Percentiles rank a stretch among this genome's conserved stretches.
These are phyloP conservation scores for Pseudorectes ferrugineus DNA, from an alignment of 2,113 vertebrate species.

Conservation along the genomic window DNA sequence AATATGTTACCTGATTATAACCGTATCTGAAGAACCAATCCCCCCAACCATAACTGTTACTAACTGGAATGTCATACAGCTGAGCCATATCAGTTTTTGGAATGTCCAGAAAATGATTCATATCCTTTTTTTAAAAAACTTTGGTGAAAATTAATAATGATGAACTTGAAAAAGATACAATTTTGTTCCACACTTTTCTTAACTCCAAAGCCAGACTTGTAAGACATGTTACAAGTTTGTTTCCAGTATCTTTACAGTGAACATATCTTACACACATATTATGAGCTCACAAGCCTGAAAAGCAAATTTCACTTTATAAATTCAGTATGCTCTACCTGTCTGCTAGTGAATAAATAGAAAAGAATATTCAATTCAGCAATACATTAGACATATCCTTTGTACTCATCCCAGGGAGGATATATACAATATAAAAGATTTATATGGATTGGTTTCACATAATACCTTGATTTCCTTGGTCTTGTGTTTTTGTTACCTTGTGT, in stretches of 20 bases:
- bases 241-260: not conserved
- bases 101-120: not conserved
- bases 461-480: slow-evolving; percentile 35
- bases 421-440: slow-evolving; percentile 53
- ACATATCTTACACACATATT: not conserved
- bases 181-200: not conserved
- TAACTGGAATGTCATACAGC: not conserved
- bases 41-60: not conserved
- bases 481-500: slow-evolving; percentile 60
- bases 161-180: not conserved
- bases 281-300: not conserved
- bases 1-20: not conserved
- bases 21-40: not conserved
- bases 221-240: not conserved
- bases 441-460: slow-evolving; percentile 44
- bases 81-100: not conserved
- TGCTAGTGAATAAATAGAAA: slow-evolving; percentile 47
- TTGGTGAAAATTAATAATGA: not conserved
- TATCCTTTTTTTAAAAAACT: not conserved
- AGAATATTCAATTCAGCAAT: slow-evolving; percentile 25
- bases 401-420: slow-evolving; percentile 19
- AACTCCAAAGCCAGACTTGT: not conserved
- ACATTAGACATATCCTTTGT: slow-evolving; percentile 34
- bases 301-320: slow-evolving; percentile 55
- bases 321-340: slow-evolving; percentile 13